Conservation (phyloP, 2,113 vertebrate genomes). For the Helogale parvula region DNA sequence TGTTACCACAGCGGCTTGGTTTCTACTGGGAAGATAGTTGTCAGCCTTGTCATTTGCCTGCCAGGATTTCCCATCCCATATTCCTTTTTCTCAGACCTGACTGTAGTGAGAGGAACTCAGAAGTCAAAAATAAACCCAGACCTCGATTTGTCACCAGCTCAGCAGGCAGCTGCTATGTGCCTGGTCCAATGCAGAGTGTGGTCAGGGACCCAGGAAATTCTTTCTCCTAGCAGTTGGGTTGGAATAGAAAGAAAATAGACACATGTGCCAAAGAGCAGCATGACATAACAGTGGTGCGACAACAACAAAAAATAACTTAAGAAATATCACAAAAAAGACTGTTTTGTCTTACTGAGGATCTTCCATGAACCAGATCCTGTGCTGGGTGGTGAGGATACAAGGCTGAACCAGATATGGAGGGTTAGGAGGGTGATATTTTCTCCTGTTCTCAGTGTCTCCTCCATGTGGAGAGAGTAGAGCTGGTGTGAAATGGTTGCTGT, state of each 20-base stretch:
- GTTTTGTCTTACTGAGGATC: background rate
- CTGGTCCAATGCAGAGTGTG: background rate
- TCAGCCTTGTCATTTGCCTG: background rate
- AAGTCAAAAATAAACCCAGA: background rate
- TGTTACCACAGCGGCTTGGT: background rate
- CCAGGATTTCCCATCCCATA: background rate
- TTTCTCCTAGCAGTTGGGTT: background rate
- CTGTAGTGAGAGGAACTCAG: background rate
- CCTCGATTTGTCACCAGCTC: background rate
- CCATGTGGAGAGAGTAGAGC: background rate
- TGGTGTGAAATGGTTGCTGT: background rate
- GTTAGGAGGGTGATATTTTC: background rate
- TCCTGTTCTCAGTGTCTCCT: background rate
- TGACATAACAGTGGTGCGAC: background rate
- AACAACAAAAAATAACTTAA: background rate
- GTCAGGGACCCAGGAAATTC: background rate
- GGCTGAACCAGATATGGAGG: background rate
- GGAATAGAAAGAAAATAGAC: background rate
- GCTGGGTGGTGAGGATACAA: background rate
- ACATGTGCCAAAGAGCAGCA: fast-evolving
- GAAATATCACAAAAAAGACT: background rate
- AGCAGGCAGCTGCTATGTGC: background rate
- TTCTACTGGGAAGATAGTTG: background rate
- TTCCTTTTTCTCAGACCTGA: background rate
- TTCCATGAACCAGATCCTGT: background rate